Evolutionary conservation across 1,140 invertebrate genomes (phyloP).

Genomic region (Drosophila nebulosa): DNA sequence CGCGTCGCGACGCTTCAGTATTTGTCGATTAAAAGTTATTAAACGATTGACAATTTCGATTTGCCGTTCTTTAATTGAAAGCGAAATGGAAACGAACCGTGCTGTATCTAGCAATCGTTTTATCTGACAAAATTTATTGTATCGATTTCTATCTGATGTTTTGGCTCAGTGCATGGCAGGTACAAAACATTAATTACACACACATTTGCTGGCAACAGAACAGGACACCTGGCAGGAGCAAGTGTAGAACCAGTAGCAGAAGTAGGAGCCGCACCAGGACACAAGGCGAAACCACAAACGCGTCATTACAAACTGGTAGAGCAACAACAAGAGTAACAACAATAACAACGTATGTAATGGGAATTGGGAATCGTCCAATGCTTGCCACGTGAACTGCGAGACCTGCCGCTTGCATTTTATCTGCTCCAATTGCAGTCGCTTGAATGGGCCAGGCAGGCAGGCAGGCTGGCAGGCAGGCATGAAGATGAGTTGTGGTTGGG

Average conservation of each 20-base stretch:
- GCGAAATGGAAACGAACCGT: too few species aligned
- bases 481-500: neutral
- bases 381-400: conserved; percentile 51
- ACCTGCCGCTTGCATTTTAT: conserved; percentile 58
- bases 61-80: too few species aligned
- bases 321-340: conserved; percentile 4
- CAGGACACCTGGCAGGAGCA: neutral
- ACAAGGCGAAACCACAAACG: conserved; percentile 47
- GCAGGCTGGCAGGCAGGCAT: neutral
- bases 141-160: neutral
- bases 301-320: conserved; percentile 43
- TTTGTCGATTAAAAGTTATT: too few species aligned
- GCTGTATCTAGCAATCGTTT: too few species aligned
- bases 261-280: conserved; percentile 2
- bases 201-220: conserved; percentile 22
- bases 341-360: conserved; percentile 5
- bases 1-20: too few species aligned
- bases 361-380: conserved; percentile 41
- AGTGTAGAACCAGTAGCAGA: neutral
- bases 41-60: too few species aligned
- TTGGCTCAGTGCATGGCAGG: conserved; percentile 24
- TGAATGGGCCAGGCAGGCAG: conserved; percentile 7
- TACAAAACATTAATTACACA: conserved; percentile 69
- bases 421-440: conserved; percentile 66
- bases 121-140: too few species aligned